phyloP scores from a whole-genome alignment of 2,797 vertebrate species.

The Mallotus villosus region DNA sequence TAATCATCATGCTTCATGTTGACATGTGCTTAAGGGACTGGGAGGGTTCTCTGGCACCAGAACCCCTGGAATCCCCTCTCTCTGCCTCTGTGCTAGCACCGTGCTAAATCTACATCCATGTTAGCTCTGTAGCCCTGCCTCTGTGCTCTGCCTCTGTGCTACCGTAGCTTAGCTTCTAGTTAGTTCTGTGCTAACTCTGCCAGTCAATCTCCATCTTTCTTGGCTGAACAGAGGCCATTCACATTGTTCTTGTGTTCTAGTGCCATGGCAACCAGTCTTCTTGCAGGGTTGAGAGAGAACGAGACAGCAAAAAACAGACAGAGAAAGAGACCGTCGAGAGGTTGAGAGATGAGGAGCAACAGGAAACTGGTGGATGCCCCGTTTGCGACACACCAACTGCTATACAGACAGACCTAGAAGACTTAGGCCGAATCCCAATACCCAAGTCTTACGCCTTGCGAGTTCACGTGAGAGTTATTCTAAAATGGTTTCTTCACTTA shows the following conservation, averaged over 20 bases:
- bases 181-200: not conserved
- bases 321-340: not conserved
- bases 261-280: slow-evolving; percentile 61
- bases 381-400: not conserved
- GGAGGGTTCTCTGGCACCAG: slow-evolving; percentile 37
- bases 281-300: slow-evolving; percentile 18
- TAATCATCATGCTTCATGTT: not conserved
- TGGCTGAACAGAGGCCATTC: slow-evolving; percentile 51
- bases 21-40: slow-evolving; percentile 19
- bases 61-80: slow-evolving; percentile 35
- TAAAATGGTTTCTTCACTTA: slow-evolving; percentile 27
- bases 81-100: not conserved
- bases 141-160: slow-evolving; percentile 19
- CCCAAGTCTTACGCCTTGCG: too few species aligned
- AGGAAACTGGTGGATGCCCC: too few species aligned
- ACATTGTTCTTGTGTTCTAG: slow-evolving; percentile 49
- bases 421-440: too few species aligned
- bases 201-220: slow-evolving; percentile 24
- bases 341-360: not conserved
- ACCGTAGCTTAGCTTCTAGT: not conserved
- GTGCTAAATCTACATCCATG: not conserved
- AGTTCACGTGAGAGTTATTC: slow-evolving; percentile 19
- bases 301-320: not conserved
- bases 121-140: not conserved
- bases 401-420: slow-evolving; percentile 16